Evolutionary conservation across 2,888 invertebrate species (phyloP), one percentile per base, ranked within the genome.

Genomic region (Orchesellides sinensis): DNA sequence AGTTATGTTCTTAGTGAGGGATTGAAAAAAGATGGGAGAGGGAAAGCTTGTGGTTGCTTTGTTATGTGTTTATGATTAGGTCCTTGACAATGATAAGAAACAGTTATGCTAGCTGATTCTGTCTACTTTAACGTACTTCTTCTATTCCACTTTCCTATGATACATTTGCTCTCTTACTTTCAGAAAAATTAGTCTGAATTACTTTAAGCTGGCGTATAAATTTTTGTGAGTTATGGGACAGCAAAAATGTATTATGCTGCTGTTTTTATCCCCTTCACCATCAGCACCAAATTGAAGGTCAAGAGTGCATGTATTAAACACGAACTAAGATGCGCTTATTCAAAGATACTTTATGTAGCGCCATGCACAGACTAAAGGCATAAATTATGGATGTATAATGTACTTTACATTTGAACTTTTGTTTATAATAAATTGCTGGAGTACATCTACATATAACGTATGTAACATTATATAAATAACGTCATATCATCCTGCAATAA

Each of bases 21-120:
- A 21, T 52, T 19, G 52, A 12, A 52, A 35, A 72, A 47, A 59
- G 72, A 49, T 19, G 59, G 27, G 17, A 29, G 35, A 69, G 45
- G 47, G 61, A 73, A 63, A 63, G 32, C n/a, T 47, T 73, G 73
- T 63, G 73, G 73, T 63, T 61, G 14, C 12, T 49, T 49, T 35
- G 27, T 66, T 29, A 59, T 77, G 32, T 77, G 68, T 77, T 77
- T 77, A 77, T 68, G 75, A 77, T 68, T 66, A 49, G n/a, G n/a
- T n/a, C n/a, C 61, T 68, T 61, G 77, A 77, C 77, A 77, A 68
- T 66, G 77, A 77, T 77, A 69, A 69, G 77, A 77, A 68, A 68
- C 68, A 77, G 68, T 61, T 66, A 19, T 47, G 21, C 32, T 54
- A 54, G 54, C 23, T 54, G 23, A 54, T 54, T 25, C 54, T 54